Evolutionary conservation across 2,797 vertebrate genomes (phyloP).

Genomic region (Sebastes melanostomus): DNA sequence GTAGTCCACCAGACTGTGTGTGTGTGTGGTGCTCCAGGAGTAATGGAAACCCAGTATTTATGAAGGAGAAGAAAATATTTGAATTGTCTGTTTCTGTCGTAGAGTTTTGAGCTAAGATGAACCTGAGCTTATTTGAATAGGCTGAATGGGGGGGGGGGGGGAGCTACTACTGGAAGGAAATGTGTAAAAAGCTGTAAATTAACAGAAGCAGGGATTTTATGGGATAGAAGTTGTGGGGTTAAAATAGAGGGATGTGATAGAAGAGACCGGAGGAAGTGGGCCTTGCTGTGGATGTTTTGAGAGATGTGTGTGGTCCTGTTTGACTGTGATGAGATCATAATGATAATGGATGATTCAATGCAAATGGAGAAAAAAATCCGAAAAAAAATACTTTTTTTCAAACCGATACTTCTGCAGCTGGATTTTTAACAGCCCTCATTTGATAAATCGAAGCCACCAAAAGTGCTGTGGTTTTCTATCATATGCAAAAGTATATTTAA

Average conservation of each 20-base stretch:
- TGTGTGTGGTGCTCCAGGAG: constrained; percentile 60
- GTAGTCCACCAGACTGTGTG: constrained; percentile 76
- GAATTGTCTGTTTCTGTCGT: constrained; percentile 62
- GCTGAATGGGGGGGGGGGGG: background rate
- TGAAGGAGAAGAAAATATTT: constrained; percentile 68
- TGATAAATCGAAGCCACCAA: background rate
- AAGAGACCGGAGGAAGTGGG: background rate
- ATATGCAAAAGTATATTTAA: background rate
- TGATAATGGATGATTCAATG: background rate
- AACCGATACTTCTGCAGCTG: background rate
- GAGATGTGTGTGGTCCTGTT: constrained; percentile 39
- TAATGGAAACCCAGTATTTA: constrained; percentile 82
- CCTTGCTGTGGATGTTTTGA: background rate
- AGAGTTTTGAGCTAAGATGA: constrained; percentile 30
- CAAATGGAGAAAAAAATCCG: background rate
- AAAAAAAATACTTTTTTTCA: background rate
- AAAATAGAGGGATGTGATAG: background rate
- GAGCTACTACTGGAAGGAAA: background rate
- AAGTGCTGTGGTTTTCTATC: background rate
- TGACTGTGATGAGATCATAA: constrained; percentile 35
- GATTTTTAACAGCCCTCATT: background rate
- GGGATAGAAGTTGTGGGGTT: background rate
- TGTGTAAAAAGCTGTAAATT: background rate
- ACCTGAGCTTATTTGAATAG: constrained; percentile 15
- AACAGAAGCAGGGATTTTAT: constrained; percentile 7